Conservation (phyloP, 2,888 invertebrate species). For the Spisula subtruncata region DNA sequence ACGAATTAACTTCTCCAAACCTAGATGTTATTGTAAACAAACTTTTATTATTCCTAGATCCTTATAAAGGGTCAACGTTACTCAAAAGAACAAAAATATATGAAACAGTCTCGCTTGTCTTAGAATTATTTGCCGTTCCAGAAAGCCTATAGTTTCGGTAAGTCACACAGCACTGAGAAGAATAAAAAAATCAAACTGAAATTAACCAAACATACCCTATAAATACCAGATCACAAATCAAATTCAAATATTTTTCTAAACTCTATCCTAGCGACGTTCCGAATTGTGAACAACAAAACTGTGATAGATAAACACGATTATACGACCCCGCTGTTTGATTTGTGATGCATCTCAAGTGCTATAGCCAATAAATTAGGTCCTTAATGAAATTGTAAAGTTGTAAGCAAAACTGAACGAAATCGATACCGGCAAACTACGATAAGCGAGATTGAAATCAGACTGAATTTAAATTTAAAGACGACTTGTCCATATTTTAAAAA, state of each 20-base stretch:
- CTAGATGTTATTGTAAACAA: no score
- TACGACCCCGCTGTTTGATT: slow-evolving; percentile 42
- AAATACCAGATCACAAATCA: background rate
- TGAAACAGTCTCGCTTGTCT: background rate
- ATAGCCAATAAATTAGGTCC: slow-evolving; percentile 41
- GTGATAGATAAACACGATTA: slow-evolving; percentile 32
- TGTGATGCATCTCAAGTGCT: slow-evolving; percentile 49
- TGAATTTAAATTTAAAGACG: background rate
- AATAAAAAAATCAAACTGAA: background rate
- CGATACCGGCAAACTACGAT: background rate
- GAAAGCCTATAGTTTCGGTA: background rate
- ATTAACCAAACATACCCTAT: background rate
- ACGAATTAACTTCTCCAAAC: no score
- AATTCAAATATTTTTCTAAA: background rate
- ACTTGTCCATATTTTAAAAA: no score
- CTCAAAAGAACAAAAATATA: no score
- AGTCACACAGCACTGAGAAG: background rate
- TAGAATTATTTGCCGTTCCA: background rate
- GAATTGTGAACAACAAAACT: slow-evolving; percentile 27
- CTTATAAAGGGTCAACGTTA: no score
- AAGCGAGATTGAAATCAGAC: background rate
- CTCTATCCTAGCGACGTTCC: background rate
- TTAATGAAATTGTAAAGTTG: slow-evolving; percentile 30
- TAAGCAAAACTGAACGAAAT: background rate
- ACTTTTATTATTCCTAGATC: no score